Percentiles rank a stretch among this genome's conserved stretches.
These are phyloP conservation scores for Lypha dubia DNA, from an alignment of 2,888 invertebrate genomes.

Conservation along the genomic window DNA sequence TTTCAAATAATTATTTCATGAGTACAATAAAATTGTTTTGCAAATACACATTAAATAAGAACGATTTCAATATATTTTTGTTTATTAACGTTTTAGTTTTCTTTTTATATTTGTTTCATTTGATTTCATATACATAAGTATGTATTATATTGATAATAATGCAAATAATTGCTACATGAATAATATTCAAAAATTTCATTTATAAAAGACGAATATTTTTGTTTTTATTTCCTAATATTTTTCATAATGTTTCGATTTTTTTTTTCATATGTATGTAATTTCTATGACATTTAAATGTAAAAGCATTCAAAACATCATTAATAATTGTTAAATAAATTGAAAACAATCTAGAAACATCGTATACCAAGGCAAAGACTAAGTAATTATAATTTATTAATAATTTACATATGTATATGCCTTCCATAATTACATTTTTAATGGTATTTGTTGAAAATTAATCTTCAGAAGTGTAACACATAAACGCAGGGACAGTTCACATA, in stretches of 20 bases:
- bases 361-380: background rate
- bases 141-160: slow-evolving; percentile 50
- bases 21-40: slow-evolving; percentile 74
- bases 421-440: too few species aligned
- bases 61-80: slow-evolving; percentile 58
- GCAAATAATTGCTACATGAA: slow-evolving; percentile 43
- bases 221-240: too few species aligned
- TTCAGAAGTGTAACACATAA: too few species aligned
- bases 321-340: background rate
- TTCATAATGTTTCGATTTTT: too few species aligned
- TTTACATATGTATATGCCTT: too few species aligned
- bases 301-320: slow-evolving; percentile 4
- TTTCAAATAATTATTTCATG: slow-evolving; percentile 61
- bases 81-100: slow-evolving; percentile 6
- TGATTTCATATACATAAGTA: slow-evolving; percentile 30
- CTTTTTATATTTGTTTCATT: slow-evolving; percentile 14
- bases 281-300: slow-evolving; percentile 30
- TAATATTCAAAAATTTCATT: slow-evolving; percentile 37
- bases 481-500: too few species aligned
- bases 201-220: slow-evolving; percentile 39
- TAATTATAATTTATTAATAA: background rate
- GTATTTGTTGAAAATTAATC: too few species aligned
- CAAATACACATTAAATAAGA: slow-evolving; percentile 72
- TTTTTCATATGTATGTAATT: too few species aligned
- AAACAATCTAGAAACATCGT: background rate